These are phyloP conservation scores for Teleiodes luculella DNA, from an alignment of 2,888 invertebrate genomes.

Conservation along the genomic window DNA sequence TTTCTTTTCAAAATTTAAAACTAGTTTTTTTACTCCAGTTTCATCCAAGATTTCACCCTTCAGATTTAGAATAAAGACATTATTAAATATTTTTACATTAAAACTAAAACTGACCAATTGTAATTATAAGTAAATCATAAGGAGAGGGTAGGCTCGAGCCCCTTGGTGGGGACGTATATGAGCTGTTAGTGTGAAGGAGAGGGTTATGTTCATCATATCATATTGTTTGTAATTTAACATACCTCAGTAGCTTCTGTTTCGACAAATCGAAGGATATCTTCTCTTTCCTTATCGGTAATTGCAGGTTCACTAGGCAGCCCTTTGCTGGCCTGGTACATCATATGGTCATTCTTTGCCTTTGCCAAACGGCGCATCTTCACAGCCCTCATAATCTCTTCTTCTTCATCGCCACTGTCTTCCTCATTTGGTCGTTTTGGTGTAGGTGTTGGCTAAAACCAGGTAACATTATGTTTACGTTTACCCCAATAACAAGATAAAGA, in stretches of 20 bases:
- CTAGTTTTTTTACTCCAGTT: constrained; percentile 89
- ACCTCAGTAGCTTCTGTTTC: constrained; percentile 89
- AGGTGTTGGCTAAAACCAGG: constrained; percentile 83
- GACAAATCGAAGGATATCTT: constrained; percentile 89
- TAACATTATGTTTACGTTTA: too few relatives aligned
- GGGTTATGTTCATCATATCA: too few relatives aligned
- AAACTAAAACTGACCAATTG: neutral
- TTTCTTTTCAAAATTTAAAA: constrained; percentile 96
- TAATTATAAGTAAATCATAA: too few relatives aligned
- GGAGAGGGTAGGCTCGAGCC: too few relatives aligned
- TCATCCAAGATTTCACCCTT: constrained; percentile 94
- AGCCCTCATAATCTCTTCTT: constrained; percentile 80
- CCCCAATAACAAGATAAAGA: neutral
- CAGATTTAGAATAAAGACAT: constrained; percentile 16
- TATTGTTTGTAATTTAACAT: too few relatives aligned
- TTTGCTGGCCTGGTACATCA: constrained; percentile 58
- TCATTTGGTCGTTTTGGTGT: constrained; percentile 86
- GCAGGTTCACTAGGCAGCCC: constrained; percentile 79
- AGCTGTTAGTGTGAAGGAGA: too few relatives aligned
- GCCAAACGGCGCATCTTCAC: constrained; percentile 81
- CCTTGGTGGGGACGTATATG: too few relatives aligned
- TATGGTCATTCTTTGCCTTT: constrained; percentile 65
- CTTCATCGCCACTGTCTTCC: constrained; percentile 83
- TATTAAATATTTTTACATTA: neutral
- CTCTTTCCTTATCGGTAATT: constrained; percentile 85